Conservation (phyloP, 2,797 vertebrate species). For the Rhinophrynus dorsalis region DNA sequence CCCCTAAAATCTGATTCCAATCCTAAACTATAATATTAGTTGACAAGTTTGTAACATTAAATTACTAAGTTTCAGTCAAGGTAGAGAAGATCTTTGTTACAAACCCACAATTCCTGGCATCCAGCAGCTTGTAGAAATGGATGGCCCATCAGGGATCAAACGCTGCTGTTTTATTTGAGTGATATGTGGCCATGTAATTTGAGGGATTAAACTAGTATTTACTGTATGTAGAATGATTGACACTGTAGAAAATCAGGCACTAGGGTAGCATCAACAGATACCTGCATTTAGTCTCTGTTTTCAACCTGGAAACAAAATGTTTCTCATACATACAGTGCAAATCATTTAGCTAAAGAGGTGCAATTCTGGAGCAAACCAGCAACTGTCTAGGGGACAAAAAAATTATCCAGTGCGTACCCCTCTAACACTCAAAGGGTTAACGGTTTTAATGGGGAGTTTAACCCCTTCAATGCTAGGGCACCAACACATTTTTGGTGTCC, state of each 20-base stretch:
- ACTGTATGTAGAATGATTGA: background rate
- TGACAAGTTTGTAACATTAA: too few species aligned
- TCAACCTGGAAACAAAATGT: too few species aligned
- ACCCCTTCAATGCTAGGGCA: too few species aligned
- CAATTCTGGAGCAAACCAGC: too few species aligned
- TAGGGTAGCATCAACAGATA: background rate
- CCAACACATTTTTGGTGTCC: too few species aligned
- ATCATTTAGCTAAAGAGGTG: too few species aligned
- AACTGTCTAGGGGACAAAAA: too few species aligned
- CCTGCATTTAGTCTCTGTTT: too few species aligned
- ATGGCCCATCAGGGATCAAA: slow-evolving; percentile 39
- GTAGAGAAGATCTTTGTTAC: slow-evolving; percentile 2
- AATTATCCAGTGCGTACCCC: too few species aligned
- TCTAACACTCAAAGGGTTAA: too few species aligned
- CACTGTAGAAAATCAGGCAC: slow-evolving; percentile 25
- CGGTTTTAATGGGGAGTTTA: too few species aligned
- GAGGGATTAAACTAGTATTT: background rate
- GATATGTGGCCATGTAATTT: background rate
- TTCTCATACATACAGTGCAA: background rate
- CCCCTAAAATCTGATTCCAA: too few species aligned
- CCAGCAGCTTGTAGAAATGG: slow-evolving; percentile 32
- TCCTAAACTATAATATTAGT: background rate
- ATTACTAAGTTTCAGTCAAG: background rate
- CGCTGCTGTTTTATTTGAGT: slow-evolving; percentile 37
- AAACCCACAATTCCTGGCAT: background rate